Evolutionary conservation across 2,888 invertebrate species (phyloP), one percentile per base, ranked within the genome.

Genomic region (Rambutsinella grinnellia): DNA sequence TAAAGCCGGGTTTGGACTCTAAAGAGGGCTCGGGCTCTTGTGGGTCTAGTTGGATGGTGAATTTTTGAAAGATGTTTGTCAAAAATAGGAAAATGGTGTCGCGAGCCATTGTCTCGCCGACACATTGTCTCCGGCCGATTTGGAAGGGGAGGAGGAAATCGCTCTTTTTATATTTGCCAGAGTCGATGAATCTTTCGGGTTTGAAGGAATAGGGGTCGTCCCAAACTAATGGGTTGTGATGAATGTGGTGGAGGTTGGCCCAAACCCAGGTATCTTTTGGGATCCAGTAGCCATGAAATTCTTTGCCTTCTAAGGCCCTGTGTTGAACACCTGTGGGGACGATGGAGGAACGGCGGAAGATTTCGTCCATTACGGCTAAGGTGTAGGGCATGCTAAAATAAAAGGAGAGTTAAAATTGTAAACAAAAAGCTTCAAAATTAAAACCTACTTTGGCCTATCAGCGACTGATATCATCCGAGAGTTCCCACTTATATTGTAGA

Each of bases 361-460:
- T 85, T 85, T 92, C 92, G 1, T 91, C 88, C 17, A 92, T 84
- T 21, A 90, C 88, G 0, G 92, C 90, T 83, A 92, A 91, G 0
- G 89, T 89, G 78, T 89, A 92, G 0, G 90, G 90, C 87, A 92
- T 86, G 62, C 90, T 90, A 84, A 36, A 47, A 61, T 19, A 17
- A 2, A 10, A n/a, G 21, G 15, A 23, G 24, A 15, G n/a, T 24
- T 47, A 27, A 24, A 53, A 13, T 15, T 28, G 15, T 10, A 3
- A 72, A 76, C 71, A 66, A 79, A 57, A 70, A 49, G 17, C 5
- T 13, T 44, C 21, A 13, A 58, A 58, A 6, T 27, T 57, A 15
- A 44, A 26, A 44, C 15, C 8, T 60, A 72, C 72, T 27, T 63
- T 26, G 62, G 8, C 27, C 68, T 28, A 44, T 77, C 77, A 36